Evolutionary conservation across 2,888 invertebrate genomes (phyloP).

Genomic region (Frankliniella fusca): DNA sequence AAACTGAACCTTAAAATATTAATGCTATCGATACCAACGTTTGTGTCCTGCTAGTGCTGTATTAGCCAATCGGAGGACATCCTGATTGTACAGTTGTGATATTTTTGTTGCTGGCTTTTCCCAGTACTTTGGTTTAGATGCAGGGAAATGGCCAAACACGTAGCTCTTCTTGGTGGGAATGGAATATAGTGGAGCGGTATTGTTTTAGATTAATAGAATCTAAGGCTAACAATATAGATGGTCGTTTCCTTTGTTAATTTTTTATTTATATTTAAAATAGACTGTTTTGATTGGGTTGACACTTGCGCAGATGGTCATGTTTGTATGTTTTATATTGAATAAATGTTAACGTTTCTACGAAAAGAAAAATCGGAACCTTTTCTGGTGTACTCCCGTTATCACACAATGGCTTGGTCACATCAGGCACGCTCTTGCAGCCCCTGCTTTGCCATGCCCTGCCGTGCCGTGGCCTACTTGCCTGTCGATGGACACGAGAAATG

Average conservation of each 20-base stretch:
- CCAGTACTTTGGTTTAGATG: no score
- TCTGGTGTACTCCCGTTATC: not conserved
- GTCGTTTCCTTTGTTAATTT: not conserved
- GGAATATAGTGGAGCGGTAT: no score
- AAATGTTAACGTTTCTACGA: conserved; percentile 4
- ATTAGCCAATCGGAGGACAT: no score
- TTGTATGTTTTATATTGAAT: not conserved
- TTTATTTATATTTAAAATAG: not conserved
- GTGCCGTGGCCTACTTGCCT: not conserved
- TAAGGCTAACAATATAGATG: no score
- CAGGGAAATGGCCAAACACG: no score
- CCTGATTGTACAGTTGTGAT: no score
- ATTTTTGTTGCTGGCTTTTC: no score
- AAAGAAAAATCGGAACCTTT: not conserved
- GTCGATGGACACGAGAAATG: no score
- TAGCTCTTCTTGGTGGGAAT: no score
- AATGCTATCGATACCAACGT: no score
- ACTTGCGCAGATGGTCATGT: not conserved
- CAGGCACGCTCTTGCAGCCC: not conserved
- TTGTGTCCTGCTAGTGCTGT: no score
- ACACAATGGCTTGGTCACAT: not conserved
- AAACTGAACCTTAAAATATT: not conserved
- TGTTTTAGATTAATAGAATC: no score
- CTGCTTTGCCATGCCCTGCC: not conserved
- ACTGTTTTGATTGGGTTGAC: not conserved